A percentile compares a stretch with the other conserved stretches of the same genome.
Evolutionary conservation across 2,888 invertebrate species (phyloP).

Genomic region (Schizaphis graminum): DNA sequence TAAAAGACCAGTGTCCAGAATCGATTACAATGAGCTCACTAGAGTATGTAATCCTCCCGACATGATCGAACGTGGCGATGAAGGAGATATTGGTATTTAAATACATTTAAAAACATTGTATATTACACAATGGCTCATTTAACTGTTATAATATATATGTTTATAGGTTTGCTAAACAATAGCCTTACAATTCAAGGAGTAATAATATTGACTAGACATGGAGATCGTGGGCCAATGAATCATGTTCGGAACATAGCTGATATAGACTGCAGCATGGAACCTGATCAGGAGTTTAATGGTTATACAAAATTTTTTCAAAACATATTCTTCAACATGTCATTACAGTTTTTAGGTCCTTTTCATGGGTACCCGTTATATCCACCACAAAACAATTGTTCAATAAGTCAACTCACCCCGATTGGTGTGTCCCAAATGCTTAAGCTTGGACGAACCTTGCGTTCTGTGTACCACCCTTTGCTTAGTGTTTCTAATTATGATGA

Average conservation of each 20-base stretch:
- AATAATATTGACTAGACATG: conserved; percentile 85
- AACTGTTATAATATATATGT: neutral
- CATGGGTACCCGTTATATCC: conserved; percentile 87
- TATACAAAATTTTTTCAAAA: conserved; percentile 55
- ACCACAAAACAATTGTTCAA: conserved; percentile 78
- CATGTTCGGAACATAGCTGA: conserved; percentile 84
- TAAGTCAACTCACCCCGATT: conserved; percentile 85
- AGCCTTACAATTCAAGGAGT: conserved; percentile 80
- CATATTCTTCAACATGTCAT: conserved; percentile 66
- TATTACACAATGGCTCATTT: neutral
- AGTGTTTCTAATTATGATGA: conserved; percentile 77
- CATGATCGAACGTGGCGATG: conserved; percentile 79
- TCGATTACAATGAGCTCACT: conserved; percentile 78
- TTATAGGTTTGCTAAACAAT: conserved; percentile 73
- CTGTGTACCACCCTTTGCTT: conserved; percentile 73
- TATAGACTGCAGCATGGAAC: conserved; percentile 79
- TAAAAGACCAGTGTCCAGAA: conserved; percentile 70
- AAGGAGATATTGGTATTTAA: conserved; percentile 75
- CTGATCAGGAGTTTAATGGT: conserved; percentile 29
- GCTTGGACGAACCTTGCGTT: conserved; percentile 79
- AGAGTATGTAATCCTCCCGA: conserved; percentile 82
- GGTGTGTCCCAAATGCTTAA: conserved; percentile 81
- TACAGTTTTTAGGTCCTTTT: conserved; percentile 79
- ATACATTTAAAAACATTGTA: neutral
- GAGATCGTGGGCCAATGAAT: conserved; percentile 89